These are phyloP conservation scores for Amphiduros pacificus DNA, from an alignment of 2,888 invertebrate species.

Conservation along the genomic window DNA sequence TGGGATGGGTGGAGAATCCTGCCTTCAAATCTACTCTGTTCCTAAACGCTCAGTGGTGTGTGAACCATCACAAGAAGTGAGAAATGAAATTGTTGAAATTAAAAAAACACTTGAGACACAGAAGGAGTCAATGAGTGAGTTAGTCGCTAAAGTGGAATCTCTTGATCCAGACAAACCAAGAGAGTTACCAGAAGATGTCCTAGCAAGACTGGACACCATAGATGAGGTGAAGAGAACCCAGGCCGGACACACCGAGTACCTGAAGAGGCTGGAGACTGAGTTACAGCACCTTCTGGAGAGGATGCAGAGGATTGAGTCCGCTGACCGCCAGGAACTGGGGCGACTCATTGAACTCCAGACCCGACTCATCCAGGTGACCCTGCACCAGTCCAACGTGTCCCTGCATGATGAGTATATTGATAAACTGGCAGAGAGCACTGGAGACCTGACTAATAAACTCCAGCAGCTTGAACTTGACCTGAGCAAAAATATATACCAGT, in stretches of 20 bases:
- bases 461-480: slow-evolving; percentile 1
- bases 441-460: slow-evolving; percentile 3
- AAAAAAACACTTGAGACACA: background rate
- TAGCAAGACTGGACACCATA: background rate
- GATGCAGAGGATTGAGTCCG: background rate
- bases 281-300: background rate
- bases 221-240: slow-evolving; percentile 1
- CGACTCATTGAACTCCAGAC: slow-evolving; percentile 7
- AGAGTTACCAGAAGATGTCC: background rate
- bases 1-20: slow-evolving; percentile 1
- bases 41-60: background rate
- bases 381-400: slow-evolving; percentile 11
- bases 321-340: slow-evolving; percentile 8
- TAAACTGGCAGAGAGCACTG: slow-evolving; percentile 3
- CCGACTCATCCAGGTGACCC: slow-evolving; percentile 6
- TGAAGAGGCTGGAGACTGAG: background rate
- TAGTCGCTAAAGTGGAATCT: background rate
- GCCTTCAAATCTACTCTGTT: slow-evolving; percentile 5
- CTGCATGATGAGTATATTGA: slow-evolving; percentile 9
- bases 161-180: slow-evolving; percentile 9
- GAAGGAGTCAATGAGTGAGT: background rate
- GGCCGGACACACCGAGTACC: slow-evolving; percentile 1
- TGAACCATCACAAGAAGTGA: slow-evolving; percentile 6
- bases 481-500: background rate
- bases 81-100: background rate